These are phyloP conservation scores for Clarias magur DNA, from an alignment of 2,113 vertebrate species.

Conservation along the genomic window DNA sequence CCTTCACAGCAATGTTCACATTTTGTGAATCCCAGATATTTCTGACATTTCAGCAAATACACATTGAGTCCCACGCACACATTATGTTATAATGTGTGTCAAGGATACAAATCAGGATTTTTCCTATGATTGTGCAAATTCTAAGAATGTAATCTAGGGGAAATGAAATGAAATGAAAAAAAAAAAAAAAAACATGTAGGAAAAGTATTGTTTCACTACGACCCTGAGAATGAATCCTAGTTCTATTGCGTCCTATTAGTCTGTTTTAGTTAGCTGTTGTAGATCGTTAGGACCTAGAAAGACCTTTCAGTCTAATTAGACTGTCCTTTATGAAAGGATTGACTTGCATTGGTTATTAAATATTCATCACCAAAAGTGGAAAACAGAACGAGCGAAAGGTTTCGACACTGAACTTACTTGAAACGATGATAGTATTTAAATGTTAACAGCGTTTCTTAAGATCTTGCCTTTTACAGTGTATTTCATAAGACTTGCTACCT, in stretches of 20 bases:
- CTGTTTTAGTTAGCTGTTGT: slow-evolving; percentile 53
- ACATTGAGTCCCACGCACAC: background rate
- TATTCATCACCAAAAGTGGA: slow-evolving; percentile 52
- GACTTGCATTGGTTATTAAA: slow-evolving; percentile 57
- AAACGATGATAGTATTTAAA: background rate
- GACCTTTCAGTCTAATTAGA: slow-evolving; percentile 74
- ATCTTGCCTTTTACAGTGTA: background rate
- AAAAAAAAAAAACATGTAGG: slow-evolving; percentile 58
- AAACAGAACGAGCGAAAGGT: slow-evolving; percentile 18
- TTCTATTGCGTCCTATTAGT: slow-evolving; percentile 55
- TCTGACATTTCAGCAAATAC: slow-evolving; percentile 24
- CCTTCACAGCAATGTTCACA: background rate
- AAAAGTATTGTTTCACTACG: slow-evolving; percentile 47
- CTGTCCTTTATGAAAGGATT: slow-evolving; percentile 70
- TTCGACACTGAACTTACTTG: background rate
- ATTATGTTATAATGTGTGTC: background rate
- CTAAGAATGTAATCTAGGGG: background rate
- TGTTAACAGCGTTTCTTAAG: background rate
- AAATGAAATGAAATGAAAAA: slow-evolving; percentile 53
- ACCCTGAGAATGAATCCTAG: slow-evolving; percentile 58
- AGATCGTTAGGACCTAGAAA: slow-evolving; percentile 60
- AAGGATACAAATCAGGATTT: background rate
- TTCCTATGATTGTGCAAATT: background rate
- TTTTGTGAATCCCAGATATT: slow-evolving; percentile 4
- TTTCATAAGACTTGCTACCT: background rate